Evolutionary conservation across 2,888 invertebrate genomes (phyloP), one percentile per base, ranked within the genome.

Genomic region (Ormyrus rosae): DNA sequence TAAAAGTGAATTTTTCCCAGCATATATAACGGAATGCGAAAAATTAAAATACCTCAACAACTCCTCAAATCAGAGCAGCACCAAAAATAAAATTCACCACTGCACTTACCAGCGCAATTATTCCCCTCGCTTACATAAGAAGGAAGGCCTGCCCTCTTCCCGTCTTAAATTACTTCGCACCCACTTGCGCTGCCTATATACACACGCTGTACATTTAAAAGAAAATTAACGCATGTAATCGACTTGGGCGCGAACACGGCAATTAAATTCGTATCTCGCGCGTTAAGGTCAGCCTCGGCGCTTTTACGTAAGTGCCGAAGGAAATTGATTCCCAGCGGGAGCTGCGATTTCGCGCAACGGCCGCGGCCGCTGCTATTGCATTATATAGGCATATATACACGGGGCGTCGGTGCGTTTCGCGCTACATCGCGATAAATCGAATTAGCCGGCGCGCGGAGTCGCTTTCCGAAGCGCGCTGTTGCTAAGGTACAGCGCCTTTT

Each of bases 271-370:
- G 74, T 67, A 67, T 51, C 34, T 34, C 58, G 45, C 34, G 53
- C 34, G 11, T 55, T 53, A 55, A 63, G 61, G 61, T 61, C 34
- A 11, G 60, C 50, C 11, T 50, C 9, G 10, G 5, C 51, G 5
- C 51, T 8, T 13, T 60, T 50, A 46, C 48, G 63, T 5, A 64
- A 70, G 69, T 34, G 63, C 63, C 55, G 51, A 50, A 71, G 65
- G 65, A 71, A 78, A 71, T 71, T 72, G 71, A 78, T 78, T 78
- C 78, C 51, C 71, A 71, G 71, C 78, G 50, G 65, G 71, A 58
- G 71, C 34, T 4, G 45, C n/a, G 46, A 58, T 65, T 64, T 68
- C 51, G 34, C 50, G 5, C 53, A 46, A 13, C 19, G 34, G 34
- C 19, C 46, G 19, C 50, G 65, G 19, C 50, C n/a, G 51, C 50